Base-by-base conservation (phyloP, 2,113 vertebrate species). In the Brachyhypopomus occidentalis region DNA sequence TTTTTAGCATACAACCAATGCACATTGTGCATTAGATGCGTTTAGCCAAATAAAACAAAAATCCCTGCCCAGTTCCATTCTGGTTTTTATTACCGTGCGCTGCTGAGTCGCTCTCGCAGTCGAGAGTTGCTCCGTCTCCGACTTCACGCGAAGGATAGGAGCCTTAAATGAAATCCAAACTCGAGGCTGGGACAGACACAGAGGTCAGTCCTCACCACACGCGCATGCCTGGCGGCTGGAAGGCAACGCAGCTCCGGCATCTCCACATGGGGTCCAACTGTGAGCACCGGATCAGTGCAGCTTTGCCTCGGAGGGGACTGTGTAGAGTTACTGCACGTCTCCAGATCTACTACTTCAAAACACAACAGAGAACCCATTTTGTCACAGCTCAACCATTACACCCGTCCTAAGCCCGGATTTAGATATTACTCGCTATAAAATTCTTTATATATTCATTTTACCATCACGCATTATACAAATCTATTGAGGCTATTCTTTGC, bases 181-280 rank as follows among this genome's bases (percentile, higher is more conserved):
- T 66, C 8, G 58, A 22, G 20, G 58, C 64, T 76, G 81, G 81
- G 78, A 77, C 20, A 19, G 59, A 22, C 75, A n/a, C 4, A 36
- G 30, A 73, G 66, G 77, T 80, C 77, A 70, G 62, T 83, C 59
- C 55, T 55, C 48, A 41, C 0, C 79, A 4, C 23, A 69, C 41
- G 41, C 41, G 6, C 41, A 45, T 63, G 16, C 6, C 71, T 73
- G 71, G 20, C 66, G 62, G 22, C 76, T 72, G 64, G 34, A 56
- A 78, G 69, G 72, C 60, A 84, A 55, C 66, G 34, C 45, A 80
- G 52, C 74, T 75, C 66, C 41, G 75, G 78, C 72, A 23, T 67
- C 62, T 66, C 64, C 22, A 66, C 73, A 58, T 77, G 34, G 62
- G 45, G 34, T 36, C 60, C 60, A n/a, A 45, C 45, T 48, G 25